phyloP scores from a whole-genome alignment of 2,888 invertebrate genomes.

The Lasioglossum vierecki region DNA sequence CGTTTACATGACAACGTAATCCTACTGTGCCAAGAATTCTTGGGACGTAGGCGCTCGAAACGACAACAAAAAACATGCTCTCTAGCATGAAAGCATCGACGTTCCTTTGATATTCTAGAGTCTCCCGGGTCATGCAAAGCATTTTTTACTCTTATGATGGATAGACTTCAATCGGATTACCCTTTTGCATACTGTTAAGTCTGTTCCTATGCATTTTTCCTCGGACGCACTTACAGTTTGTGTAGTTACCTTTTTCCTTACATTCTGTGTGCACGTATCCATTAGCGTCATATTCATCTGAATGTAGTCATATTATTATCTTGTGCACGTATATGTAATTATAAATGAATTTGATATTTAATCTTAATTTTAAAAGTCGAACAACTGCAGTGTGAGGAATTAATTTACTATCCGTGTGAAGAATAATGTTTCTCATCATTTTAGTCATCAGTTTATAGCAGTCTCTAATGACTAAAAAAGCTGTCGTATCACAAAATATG shows the following conservation, averaged over 20 bases:
- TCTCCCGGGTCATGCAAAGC: conserved; percentile 11
- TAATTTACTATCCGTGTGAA: not conserved
- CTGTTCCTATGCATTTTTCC: not conserved
- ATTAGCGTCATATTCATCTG: not conserved
- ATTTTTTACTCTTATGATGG: conserved; percentile 45
- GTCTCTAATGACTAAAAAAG: too few species aligned
- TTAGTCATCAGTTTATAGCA: too few species aligned
- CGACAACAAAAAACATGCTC: conserved; percentile 41
- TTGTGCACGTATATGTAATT: not conserved
- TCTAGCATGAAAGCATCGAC: conserved; percentile 25
- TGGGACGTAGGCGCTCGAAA: conserved; percentile 16
- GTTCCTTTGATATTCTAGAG: conserved; percentile 33
- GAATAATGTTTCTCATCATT: too few species aligned
- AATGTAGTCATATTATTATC: not conserved
- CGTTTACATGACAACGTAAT: conserved; percentile 26
- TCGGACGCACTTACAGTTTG: not conserved
- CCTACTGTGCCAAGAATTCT: conserved; percentile 21
- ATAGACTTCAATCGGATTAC: conserved; percentile 33
- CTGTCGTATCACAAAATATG: too few species aligned
- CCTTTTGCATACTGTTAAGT: conserved; percentile 17
- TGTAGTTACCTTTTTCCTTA: not conserved
- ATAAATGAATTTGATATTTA: not conserved
- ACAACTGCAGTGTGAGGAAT: not conserved
- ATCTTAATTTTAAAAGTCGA: not conserved
- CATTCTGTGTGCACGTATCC: not conserved